phyloP scores from a whole-genome alignment of 2,888 invertebrate species.

The Zygothrica quintamaculata region DNA sequence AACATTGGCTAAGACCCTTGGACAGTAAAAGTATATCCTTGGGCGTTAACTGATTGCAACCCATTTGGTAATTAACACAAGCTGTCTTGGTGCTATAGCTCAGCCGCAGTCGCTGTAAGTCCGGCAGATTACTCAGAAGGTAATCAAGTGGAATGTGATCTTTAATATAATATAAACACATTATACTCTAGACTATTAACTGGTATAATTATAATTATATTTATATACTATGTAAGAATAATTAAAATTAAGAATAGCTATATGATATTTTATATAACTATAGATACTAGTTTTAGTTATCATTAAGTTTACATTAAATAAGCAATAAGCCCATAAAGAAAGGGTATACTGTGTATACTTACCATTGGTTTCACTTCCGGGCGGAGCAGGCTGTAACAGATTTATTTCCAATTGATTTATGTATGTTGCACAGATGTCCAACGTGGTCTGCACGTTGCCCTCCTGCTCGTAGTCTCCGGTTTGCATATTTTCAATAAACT shows the following conservation, averaged over 20 bases:
- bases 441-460: conserved; percentile 72
- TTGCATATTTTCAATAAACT: conserved; percentile 83
- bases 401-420: conserved; percentile 83
- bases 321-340: too few relatives aligned
- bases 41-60: conserved; percentile 82
- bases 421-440: conserved; percentile 83
- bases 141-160: conserved; percentile 85
- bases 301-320: too few relatives aligned
- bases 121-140: conserved; percentile 83
- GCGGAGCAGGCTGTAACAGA: conserved; percentile 80
- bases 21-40: conserved; percentile 79
- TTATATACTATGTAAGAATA: too few relatives aligned
- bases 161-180: conserved; percentile 44
- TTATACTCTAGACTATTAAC: conserved; percentile 23
- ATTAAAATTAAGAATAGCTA: too few relatives aligned
- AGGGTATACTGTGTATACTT: conserved; percentile 31
- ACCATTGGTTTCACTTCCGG: conserved; percentile 76
- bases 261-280: too few relatives aligned
- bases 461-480: conserved; percentile 83
- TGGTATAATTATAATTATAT: too few relatives aligned
- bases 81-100: conserved; percentile 83
- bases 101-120: conserved; percentile 81
- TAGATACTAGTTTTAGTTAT: too few relatives aligned
- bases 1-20: conserved; percentile 81
- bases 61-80: conserved; percentile 82